These are phyloP conservation scores for Pseudonaja textilis DNA, from an alignment of 2,113 vertebrate species.

Conservation along the genomic window DNA sequence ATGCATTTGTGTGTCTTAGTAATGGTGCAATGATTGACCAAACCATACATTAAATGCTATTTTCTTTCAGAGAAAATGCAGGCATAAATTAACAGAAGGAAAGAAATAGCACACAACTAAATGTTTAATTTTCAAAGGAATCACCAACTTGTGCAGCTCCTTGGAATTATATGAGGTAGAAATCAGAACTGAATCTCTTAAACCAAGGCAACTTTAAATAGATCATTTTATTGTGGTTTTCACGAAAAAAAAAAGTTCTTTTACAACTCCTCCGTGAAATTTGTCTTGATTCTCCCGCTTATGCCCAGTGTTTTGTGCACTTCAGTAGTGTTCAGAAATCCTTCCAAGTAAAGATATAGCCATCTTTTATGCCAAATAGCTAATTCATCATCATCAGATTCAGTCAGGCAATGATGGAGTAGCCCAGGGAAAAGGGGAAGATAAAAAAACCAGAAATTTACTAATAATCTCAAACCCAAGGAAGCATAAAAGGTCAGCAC, in stretches of 20 bases:
- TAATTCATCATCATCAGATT: slow-evolving; percentile 40
- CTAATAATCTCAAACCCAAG: neutral
- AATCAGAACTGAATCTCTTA: neutral
- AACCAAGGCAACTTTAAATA: neutral
- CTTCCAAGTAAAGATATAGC: slow-evolving; percentile 5
- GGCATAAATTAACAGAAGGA: neutral
- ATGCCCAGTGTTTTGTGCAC: slow-evolving; percentile 9
- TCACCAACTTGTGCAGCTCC: neutral
- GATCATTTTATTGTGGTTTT: neutral
- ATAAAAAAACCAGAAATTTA: neutral
- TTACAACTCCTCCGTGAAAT: slow-evolving; percentile 13
- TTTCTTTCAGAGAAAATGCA: neutral
- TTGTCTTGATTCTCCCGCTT: slow-evolving; percentile 24
- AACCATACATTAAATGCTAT: neutral
- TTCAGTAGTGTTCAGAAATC: slow-evolving; percentile 13
- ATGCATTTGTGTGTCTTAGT: neutral
- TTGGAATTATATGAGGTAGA: neutral
- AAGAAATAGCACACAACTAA: neutral
- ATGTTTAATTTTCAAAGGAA: neutral
- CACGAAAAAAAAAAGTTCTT: neutral
- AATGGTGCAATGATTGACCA: neutral
- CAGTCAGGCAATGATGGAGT: slow-evolving; percentile 18
- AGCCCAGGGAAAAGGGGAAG: neutral
- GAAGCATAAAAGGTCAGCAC: slow-evolving; percentile 3
- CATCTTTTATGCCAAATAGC: slow-evolving; percentile 27